Base-by-base conservation (phyloP, 1,140 invertebrate genomes). In the Apocrypta bakeri region DNA sequence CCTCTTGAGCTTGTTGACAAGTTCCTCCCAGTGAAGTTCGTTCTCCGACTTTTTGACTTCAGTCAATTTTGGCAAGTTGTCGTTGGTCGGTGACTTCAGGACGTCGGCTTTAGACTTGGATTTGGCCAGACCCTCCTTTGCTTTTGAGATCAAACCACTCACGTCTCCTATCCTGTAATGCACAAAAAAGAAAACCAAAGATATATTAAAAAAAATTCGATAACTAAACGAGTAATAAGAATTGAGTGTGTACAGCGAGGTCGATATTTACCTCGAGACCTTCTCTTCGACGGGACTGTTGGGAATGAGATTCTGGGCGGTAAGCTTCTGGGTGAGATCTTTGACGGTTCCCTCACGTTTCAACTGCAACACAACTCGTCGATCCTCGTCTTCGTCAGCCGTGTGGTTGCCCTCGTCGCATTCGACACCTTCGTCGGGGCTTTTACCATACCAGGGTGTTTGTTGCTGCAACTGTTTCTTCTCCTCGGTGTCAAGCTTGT, bases 21-120 rank as follows among this genome's bases (percentile, higher is more conserved):
- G 91, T 86, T 98, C 96, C 87, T 99, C 98, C 98, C 98, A 99
- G 87, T 98, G 97, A 0, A 98, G 91, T 88, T 99, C 98, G 88
- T 97, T 98, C 91, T 98, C 97, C 0, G 97, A 97, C 90, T 98
- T 97, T 91, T 97, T 97, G 1, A 94, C 91, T 87, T 97, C 96
- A 40, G 92, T 89, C 73, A 94, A 90, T 88, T 94, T 94, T 11
- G 93, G 92, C 29, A 93, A 86, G 64, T 93, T 94, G 78, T 95
- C 95, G 40, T 83, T 79, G 0, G 94, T 94, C 1, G 95, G 94
- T 75, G 94, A 95, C 88, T 95, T 95, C n/a, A 94, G 87, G 6
- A 95, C 93, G 88, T 95, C 95, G 87, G 93, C 94, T 92, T 96
- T 94, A 85, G 96, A 95, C 92, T 96, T 96, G 69, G 96, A 97